Evolutionary conservation across 2,888 invertebrate genomes (phyloP), one percentile per base, ranked within the genome.

Genomic region (Chymomyza caudatula): DNA sequence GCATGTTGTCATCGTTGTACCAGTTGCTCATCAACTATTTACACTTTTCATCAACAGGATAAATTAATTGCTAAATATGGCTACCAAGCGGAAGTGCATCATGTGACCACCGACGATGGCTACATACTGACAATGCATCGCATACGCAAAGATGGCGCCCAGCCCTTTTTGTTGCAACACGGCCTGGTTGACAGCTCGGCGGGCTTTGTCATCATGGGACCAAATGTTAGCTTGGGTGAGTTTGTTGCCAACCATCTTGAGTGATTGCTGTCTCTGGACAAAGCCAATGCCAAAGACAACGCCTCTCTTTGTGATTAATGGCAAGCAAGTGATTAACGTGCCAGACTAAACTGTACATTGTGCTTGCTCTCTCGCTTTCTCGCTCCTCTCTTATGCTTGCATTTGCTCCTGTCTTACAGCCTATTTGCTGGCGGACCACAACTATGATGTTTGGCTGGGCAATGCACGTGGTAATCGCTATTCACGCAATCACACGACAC

Each of bases 71-170:
- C 88, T 62, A 93, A 93, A 78, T 93, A 94, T 81, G 92, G 93
- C 6, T 95, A 95, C 86, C 92, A 92, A 8, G 88, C 93, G 25
- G 94, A 95, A 90, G 91, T 91, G 44, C 94, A 95, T 87, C 86
- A 87, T 13, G 93, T 94, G 20, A 91, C 91, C 54, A 97, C 97
- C 0, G 88, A 92, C 42, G 97, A 97, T 91, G 95, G 95, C 1
- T 97, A 96, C 87, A 93, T 95, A 23, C 91, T 97, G 74, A 92
- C 93, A 66, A 86, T 96, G 89, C 95, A 96, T 84, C 92, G 96
- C 64, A 94, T 97, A 55, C 91, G 91, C 5, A 88, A 90, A n/a
- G 73, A 87, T n/a, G 91, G 90, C 13, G 92, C 91, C 66, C 92
- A 93, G 0, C 91, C 92, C 1, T 92, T 93, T 0, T 92, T 94